Evolutionary conservation across 1,140 invertebrate species (phyloP), one percentile per base, ranked within the genome.

Genomic region (Cecropterus lyciades): DNA sequence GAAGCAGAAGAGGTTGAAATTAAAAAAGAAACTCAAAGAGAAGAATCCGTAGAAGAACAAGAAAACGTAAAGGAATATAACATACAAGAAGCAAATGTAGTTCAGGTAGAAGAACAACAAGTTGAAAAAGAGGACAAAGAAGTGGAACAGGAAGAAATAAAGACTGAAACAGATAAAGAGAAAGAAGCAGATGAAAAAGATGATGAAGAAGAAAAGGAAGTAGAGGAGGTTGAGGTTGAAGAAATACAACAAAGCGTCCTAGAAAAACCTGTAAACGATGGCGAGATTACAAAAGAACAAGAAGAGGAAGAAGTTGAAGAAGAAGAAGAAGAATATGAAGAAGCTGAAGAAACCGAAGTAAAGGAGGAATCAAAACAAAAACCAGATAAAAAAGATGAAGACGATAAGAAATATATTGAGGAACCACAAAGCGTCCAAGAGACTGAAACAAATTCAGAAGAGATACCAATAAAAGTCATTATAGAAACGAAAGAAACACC

Each of bases 91-190:
- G 66, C 72, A 57, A 55, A 57, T n/a, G 67, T 79, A 49, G 68
- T 79, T 42, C 53, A 77, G 65, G 66, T 70, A n/a, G 70, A 76
- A 67, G 69, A 76, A 67, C 73, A 74, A 45, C 70, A 75, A 42
- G 56, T 56, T 15, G 74, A 76, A 24, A 72, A 74, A 43, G 74
- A 76, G 57, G 70, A 77, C 56, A 74, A 77, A 17, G 60, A 64
- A 64, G 59, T 72, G 42, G 65, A 65, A 9, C 46, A 65, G 48
- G 63, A 77, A 43, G 60, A 75, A 57, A 68, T 71, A 17, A 49
- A 55, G 42, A 60, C 56, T 15, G 67, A 76, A 52, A 40, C 37
- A 42, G 52, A 70, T 17, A 57, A 74, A 16, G 49, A 68, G 62
- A 33, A 48, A 45, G 53, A 72, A 37, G 49, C 69, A 46, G 40